Base-by-base conservation (phyloP, 2,888 invertebrate species). In the Ennomos fuscantarius region DNA sequence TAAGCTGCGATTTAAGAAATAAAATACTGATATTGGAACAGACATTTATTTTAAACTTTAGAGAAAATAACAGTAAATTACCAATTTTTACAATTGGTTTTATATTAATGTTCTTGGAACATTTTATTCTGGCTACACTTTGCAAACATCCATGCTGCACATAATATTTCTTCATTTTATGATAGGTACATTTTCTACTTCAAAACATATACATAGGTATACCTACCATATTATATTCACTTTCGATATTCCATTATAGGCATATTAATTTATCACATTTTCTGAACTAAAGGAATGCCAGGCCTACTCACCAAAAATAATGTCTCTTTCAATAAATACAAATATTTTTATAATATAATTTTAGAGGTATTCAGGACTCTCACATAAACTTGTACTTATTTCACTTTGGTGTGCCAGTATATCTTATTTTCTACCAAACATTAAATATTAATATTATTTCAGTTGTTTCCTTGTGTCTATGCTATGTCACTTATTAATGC, bases 41-140 rank as follows among this genome's bases (percentile, higher is more conserved):
- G 85, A 91, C 90, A 91, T 91, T 91, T 91, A 92, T 90, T 60
- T 91, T 86, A 88, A 88, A 89, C 83, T 78, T 89, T 84, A 84
- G 80, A 85, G 76, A 87, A 87, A 86, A 84, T 85, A 91, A 91
- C 89, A 89, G 78, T 84, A 82, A 81, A 80, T 72, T 68, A 67
- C 73, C 76, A 78, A 73, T 74, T 77, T 74, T 75, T 74, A 76
- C 66, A 72, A 70, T 53, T 70, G 62, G 66, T 56, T 66, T 68
- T 73, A 65, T 60, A 72, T 47, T 45, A 42, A 60, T 71, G 70
- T 79, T 75, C 76, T 72, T 74, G 73, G 72, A 84, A 82, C 78
- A 78, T 63, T 68, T 72, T 62, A 60, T 68, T 69, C 44, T 66
- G 66, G 56, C 64, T 43, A 48, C 48, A 56, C 44, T 56, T 55